These are phyloP conservation scores for Parotocinclus haroldoi DNA, from an alignment of 2,797 vertebrate species.

Conservation along the genomic window DNA sequence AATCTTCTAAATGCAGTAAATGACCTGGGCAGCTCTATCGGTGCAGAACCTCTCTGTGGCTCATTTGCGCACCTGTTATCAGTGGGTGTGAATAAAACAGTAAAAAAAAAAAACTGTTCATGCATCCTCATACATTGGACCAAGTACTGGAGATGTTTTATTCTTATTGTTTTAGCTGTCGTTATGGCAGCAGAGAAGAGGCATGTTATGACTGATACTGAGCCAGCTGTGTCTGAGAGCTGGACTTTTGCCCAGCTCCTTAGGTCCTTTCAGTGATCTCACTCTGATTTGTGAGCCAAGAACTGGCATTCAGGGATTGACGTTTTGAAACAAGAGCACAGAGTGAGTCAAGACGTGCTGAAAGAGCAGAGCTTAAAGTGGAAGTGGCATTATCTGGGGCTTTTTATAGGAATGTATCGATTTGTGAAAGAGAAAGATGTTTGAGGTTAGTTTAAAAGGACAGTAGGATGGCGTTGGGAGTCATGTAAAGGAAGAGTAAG, in stretches of 20 bases:
- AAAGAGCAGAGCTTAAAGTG: constrained; percentile 9
- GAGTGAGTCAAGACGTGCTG: constrained; percentile 9
- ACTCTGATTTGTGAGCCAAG: constrained; percentile 8
- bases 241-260: not conserved
- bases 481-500: not conserved
- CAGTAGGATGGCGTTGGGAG: too few relatives aligned
- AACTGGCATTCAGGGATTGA: constrained; percentile 1
- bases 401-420: constrained; percentile 13
- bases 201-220: not conserved
- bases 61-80: too few relatives aligned
- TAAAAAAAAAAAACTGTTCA: not conserved
- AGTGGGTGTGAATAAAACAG: too few relatives aligned
- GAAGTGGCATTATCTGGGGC: constrained; percentile 5
- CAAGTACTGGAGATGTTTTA: too few relatives aligned
- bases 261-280: constrained; percentile 9
- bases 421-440: not conserved
- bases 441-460: not conserved
- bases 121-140: too few relatives aligned
- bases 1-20: too few relatives aligned
- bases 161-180: not conserved
- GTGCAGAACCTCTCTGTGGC: too few relatives aligned
- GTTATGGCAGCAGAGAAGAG: not conserved
- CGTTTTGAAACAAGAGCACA: constrained; percentile 16
- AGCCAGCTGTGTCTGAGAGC: not conserved
- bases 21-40: too few relatives aligned